These are phyloP conservation scores for Flexamia atlantica DNA, from an alignment of 2,888 invertebrate species.

Conservation along the genomic window DNA sequence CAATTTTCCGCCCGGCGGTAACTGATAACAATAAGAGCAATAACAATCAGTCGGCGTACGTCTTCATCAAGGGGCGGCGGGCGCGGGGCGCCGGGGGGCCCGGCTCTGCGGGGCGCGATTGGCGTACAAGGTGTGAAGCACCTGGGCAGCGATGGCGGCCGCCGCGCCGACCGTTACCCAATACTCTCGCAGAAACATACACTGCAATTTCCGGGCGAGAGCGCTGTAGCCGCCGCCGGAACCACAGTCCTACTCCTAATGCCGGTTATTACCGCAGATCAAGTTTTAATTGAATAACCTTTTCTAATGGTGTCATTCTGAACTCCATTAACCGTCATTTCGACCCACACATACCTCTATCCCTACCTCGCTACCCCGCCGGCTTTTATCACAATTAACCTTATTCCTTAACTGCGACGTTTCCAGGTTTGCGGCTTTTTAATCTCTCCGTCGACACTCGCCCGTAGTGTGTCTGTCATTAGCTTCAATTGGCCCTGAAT, in stretches of 20 bases:
- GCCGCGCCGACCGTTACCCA: slow-evolving; percentile 24
- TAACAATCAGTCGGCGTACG: slow-evolving; percentile 11
- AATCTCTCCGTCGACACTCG: slow-evolving; percentile 42
- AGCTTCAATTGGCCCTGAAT: slow-evolving; percentile 23
- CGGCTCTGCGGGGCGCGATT: background rate
- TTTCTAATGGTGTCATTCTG: slow-evolving; percentile 55
- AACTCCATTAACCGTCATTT: slow-evolving; percentile 31
- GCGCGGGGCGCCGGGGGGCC: background rate
- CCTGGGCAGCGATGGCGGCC: slow-evolving; percentile 39
- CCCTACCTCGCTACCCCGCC: background rate
- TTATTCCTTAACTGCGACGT: slow-evolving; percentile 43
- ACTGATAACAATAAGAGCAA: background rate
- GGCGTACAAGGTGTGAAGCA: slow-evolving; percentile 37
- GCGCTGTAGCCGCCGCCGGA: slow-evolving; percentile 42
- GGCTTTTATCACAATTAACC: slow-evolving; percentile 49
- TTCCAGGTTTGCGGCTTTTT: slow-evolving; percentile 57
- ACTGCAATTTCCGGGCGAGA: slow-evolving; percentile 41
- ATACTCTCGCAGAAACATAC: slow-evolving; percentile 49
- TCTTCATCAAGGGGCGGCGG: background rate
- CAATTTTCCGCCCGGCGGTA: slow-evolving; percentile 20
- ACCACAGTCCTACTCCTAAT: slow-evolving; percentile 38
- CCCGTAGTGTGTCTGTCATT: slow-evolving; percentile 16
- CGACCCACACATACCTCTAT: slow-evolving; percentile 35
- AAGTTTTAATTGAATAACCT: slow-evolving; percentile 58
- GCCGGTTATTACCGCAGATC: slow-evolving; percentile 50